Conservation (phyloP, 2,113 vertebrate genomes). For the Ctenomys sociabilis region DNA sequence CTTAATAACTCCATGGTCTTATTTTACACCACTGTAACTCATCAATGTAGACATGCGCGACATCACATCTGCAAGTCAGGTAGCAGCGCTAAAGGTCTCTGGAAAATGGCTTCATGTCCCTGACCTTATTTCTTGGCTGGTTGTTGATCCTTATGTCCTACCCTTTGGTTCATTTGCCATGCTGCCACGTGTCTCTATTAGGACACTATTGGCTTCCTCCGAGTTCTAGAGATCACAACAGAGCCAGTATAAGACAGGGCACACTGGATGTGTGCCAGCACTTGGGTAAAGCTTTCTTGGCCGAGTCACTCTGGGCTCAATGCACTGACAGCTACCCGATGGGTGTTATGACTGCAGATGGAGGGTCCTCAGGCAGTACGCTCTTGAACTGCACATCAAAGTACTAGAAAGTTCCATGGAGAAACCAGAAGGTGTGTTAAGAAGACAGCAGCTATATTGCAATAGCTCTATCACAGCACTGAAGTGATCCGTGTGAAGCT, state of each 20-base stretch:
- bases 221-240: background rate
- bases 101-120: background rate
- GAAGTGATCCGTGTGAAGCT: background rate
- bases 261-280: rapidly evolving
- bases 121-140: background rate
- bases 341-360: background rate
- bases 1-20: background rate
- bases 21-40: background rate
- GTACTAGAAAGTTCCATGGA: background rate
- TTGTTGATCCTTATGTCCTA: background rate
- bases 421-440: background rate
- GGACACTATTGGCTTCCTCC: background rate
- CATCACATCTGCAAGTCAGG: background rate
- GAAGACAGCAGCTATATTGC: background rate
- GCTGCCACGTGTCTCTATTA: background rate
- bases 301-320: background rate
- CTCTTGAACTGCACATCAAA: background rate
- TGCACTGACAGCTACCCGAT: background rate
- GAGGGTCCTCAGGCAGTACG: background rate
- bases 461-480: background rate
- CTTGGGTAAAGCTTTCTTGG: background rate
- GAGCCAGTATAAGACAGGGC: background rate
- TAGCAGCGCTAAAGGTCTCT: background rate
- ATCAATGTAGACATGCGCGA: background rate
- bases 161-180: background rate